Conservation (phyloP, 2,113 vertebrate species). For the Jaculus jaculus region DNA sequence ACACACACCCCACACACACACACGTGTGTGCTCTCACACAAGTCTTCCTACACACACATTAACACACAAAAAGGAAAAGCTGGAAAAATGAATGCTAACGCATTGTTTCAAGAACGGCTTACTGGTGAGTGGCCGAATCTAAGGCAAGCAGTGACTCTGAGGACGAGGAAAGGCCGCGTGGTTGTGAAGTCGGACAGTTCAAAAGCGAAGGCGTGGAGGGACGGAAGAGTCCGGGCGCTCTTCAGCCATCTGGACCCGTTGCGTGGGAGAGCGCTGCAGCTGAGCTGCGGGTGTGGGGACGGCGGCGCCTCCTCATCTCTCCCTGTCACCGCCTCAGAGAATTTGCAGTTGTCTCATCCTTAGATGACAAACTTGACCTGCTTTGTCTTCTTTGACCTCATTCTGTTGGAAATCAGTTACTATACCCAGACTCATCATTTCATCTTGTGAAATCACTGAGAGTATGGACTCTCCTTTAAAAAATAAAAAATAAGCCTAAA, state of each 20-base stretch:
- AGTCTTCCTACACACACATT: too few species aligned
- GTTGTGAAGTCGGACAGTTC: too few species aligned
- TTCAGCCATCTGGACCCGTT: constrained; percentile 10
- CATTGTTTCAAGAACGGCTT: neutral
- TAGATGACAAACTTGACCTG: neutral
- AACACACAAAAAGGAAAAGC: too few species aligned
- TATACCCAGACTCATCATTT: neutral
- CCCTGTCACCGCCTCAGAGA: neutral
- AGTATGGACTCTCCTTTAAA: neutral
- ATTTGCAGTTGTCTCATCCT: constrained; percentile 62
- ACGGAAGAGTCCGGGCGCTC: neutral
- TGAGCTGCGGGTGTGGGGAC: neutral
- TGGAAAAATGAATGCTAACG: neutral
- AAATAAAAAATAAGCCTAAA: neutral
- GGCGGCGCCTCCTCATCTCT: neutral
- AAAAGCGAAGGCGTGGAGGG: neutral
- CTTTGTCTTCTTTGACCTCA: constrained; percentile 21
- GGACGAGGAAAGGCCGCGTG: neutral
- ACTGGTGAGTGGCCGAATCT: neutral
- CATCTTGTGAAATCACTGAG: neutral
- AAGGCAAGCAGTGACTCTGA: neutral
- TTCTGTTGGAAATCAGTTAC: constrained; percentile 23
- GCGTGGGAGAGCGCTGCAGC: neutral
- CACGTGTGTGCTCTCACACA: too few species aligned
- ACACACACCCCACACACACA: too few species aligned